Evolutionary conservation across 2,888 invertebrate genomes (phyloP).

Genomic region (Temnothorax ravouxi): DNA sequence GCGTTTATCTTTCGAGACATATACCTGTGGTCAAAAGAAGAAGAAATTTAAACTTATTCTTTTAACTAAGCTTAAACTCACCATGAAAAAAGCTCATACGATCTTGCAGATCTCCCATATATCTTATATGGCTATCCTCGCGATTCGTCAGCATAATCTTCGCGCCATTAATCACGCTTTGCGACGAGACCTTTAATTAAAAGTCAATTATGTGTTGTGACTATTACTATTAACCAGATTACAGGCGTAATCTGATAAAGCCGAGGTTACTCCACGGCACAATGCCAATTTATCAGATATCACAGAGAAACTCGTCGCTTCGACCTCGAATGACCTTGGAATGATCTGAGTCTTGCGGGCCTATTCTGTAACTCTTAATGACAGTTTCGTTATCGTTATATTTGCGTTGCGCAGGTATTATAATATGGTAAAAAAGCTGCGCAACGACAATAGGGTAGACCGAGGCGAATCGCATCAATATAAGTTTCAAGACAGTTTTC

Average conservation of each 20-base stretch:
- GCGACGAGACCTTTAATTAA: not conserved
- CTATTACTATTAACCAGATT: not conserved
- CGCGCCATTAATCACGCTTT: not conserved
- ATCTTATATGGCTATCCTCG: not conserved
- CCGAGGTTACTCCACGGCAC: not conserved
- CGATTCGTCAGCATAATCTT: not conserved
- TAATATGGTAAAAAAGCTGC: no score
- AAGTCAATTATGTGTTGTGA: not conserved
- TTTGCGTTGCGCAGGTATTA: no score
- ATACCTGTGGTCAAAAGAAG: not conserved
- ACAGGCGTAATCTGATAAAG: slow-evolving; percentile 36
- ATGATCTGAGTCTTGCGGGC: no score
- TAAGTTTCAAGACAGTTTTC: no score
- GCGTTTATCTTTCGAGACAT: not conserved
- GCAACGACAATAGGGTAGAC: no score
- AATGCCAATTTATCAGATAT: slow-evolving; percentile 44
- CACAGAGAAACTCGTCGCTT: not conserved
- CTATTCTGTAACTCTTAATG: no score
- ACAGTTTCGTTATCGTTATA: no score
- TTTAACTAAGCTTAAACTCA: not conserved
- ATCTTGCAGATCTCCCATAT: not conserved
- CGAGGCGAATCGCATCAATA: no score
- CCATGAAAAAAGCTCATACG: not conserved
- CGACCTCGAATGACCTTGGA: slow-evolving; percentile 60
- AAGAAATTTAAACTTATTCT: no score